Percentiles rank a stretch among this genome's conserved stretches.
These are phyloP conservation scores for Galendromus occidentalis DNA, from an alignment of 1,140 invertebrate species.

Conservation along the genomic window DNA sequence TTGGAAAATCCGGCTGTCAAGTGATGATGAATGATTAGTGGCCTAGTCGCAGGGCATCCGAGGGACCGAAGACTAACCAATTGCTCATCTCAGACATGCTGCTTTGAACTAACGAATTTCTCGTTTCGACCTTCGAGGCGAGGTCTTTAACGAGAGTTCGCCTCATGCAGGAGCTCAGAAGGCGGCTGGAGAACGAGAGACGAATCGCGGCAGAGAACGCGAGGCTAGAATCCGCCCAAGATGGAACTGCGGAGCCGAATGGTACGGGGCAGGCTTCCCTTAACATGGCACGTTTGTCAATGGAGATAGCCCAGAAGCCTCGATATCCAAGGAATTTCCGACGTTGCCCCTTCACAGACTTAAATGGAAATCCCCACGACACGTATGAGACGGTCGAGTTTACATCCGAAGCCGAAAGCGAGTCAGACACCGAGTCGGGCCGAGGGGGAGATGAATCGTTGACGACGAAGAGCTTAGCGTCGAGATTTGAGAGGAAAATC, in stretches of 20 bases:
- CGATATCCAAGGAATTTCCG: background rate
- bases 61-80: no score
- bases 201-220: slow-evolving; percentile 3
- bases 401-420: background rate
- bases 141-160: no score
- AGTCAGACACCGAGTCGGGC: background rate
- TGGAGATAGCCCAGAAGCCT: background rate
- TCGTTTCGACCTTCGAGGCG: no score
- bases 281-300: background rate
- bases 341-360: background rate
- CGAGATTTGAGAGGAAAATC: background rate
- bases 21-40: no score
- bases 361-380: background rate
- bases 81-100: no score
- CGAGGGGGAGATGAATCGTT: background rate
- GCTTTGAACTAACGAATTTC: no score
- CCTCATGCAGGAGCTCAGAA: background rate
- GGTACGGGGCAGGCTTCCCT: background rate
- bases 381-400: background rate
- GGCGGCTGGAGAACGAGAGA: slow-evolving; percentile 4
- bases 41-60: no score
- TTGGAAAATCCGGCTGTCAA: no score
- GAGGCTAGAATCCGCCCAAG: background rate
- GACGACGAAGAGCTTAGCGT: background rate
- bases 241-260: background rate